A percentile compares a stretch with the other conserved stretches of the same genome.
phyloP scores from a whole-genome alignment of 2,113 vertebrate species.

The Mormyrus lacerda region DNA sequence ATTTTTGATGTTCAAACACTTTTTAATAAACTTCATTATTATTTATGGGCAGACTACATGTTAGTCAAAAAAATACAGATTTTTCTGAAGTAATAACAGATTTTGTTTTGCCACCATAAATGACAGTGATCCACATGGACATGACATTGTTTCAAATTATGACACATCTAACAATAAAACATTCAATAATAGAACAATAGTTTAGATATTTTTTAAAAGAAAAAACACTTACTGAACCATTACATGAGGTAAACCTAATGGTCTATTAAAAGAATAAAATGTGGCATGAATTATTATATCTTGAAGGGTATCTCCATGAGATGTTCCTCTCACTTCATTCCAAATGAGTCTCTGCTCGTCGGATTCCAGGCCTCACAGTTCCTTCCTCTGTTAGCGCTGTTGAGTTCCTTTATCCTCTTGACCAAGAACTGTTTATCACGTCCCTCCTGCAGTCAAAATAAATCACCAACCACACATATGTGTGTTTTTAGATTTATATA shows the following conservation, averaged over 20 bases:
- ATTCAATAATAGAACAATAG: neutral
- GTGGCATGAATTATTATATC: neutral
- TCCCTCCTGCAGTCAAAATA: conserved; percentile 46
- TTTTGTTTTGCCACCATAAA: neutral
- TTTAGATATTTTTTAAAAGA: neutral
- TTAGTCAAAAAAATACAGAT: neutral
- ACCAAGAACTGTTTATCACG: conserved; percentile 66
- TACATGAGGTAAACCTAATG: neutral
- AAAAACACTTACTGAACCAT: neutral
- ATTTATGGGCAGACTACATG: neutral
- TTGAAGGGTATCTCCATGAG: neutral
- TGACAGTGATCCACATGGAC: neutral
- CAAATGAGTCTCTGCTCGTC: neutral
- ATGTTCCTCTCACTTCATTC: neutral
- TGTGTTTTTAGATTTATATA: neutral
- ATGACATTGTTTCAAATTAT: neutral
- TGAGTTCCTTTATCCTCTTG: conserved; percentile 56
- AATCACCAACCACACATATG: neutral
- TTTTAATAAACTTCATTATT: neutral
- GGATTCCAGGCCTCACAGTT: neutral
- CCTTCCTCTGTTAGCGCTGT: conserved; percentile 18
- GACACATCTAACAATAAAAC: neutral
- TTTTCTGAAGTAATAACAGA: neutral
- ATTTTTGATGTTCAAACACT: neutral
- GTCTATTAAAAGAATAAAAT: neutral